Percentiles rank a stretch among this genome's conserved stretches.
Evolutionary conservation across 2,888 invertebrate species (phyloP).

Genomic region (Drosophila rellima): DNA sequence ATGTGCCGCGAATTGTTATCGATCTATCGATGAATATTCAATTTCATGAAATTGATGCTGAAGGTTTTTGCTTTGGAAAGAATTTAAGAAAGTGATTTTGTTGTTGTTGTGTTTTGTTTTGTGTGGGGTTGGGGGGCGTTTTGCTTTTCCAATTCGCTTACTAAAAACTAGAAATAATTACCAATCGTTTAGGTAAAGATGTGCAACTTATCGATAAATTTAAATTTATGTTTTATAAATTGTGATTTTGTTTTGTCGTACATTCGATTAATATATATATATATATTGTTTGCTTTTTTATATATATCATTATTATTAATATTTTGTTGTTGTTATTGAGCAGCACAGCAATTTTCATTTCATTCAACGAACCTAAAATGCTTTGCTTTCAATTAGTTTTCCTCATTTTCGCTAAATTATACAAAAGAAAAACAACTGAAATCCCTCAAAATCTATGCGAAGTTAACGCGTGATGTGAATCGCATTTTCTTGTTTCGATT

Average conservation of each 20-base stretch:
- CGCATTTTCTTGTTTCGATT: conserved; percentile 31
- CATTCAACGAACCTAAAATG: conserved; percentile 67
- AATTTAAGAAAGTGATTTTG: conserved; percentile 36
- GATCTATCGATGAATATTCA: conserved; percentile 1
- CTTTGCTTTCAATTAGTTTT: conserved; percentile 69
- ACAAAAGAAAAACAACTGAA: conserved; percentile 56
- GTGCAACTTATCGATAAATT: conserved; percentile 76
- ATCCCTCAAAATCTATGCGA: conserved; percentile 42
- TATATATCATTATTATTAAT: conserved; percentile 40
- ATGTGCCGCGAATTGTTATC: conserved; percentile 48
- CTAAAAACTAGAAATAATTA: conserved; percentile 81
- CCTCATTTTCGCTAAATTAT: conserved; percentile 32
- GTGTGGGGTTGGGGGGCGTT: conserved; percentile 32
- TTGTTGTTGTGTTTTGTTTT: conserved; percentile 8
- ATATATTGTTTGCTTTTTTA: not conserved
- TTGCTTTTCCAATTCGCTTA: conserved; percentile 52
- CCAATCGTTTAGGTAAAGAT: conserved; percentile 84
- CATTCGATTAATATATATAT: conserved; percentile 43
- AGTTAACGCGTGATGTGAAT: conserved; percentile 57
- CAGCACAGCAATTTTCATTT: conserved; percentile 84
- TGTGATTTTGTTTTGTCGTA: conserved; percentile 36
- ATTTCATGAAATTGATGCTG: conserved; percentile 10
- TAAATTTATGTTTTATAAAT: conserved; percentile 59
- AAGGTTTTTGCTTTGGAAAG: conserved; percentile 22
- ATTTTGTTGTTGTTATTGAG: conserved; percentile 80